phyloP scores from a whole-genome alignment of 2,797 vertebrate species.

The Basileuterus tristriatus region DNA sequence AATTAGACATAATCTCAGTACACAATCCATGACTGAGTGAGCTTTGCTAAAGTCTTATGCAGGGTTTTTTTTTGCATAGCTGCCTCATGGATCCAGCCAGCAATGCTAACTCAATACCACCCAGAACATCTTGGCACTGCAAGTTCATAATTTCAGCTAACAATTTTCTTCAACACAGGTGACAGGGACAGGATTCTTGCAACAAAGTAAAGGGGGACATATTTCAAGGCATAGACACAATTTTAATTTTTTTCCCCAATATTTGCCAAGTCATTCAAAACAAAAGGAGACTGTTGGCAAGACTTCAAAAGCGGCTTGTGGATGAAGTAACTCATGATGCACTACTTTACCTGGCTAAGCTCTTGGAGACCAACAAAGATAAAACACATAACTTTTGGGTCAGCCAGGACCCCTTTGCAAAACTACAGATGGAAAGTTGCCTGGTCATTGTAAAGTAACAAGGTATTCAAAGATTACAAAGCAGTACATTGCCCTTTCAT shows the following conservation, averaged over 20 bases:
- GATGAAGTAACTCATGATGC: slow-evolving; percentile 38
- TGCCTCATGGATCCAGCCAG: neutral
- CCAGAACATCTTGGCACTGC: neutral
- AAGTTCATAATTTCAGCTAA: neutral
- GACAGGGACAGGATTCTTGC: neutral
- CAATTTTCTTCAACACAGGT: neutral
- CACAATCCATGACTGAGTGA: neutral
- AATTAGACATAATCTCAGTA: neutral
- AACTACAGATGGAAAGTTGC: slow-evolving; percentile 4
- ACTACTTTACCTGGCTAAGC: slow-evolving; percentile 3
- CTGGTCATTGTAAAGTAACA: neutral
- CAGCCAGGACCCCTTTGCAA: neutral
- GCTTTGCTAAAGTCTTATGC: neutral
- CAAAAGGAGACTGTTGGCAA: slow-evolving; percentile 5
- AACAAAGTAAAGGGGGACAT: neutral
- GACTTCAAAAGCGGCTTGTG: slow-evolving; percentile 18
- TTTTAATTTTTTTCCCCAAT: neutral
- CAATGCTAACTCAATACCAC: neutral
- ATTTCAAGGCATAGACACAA: neutral
- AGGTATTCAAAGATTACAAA: neutral
- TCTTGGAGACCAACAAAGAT: slow-evolving; percentile 22
- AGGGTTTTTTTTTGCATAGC: neutral
- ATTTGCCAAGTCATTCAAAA: slow-evolving; percentile 29
- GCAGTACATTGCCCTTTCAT: neutral
- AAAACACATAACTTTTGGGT: slow-evolving; percentile 25